A percentile compares a stretch with the other conserved stretches of the same genome.
Evolutionary conservation across 2,797 vertebrate genomes (phyloP).

Genomic region (Gadopsis marmoratus): DNA sequence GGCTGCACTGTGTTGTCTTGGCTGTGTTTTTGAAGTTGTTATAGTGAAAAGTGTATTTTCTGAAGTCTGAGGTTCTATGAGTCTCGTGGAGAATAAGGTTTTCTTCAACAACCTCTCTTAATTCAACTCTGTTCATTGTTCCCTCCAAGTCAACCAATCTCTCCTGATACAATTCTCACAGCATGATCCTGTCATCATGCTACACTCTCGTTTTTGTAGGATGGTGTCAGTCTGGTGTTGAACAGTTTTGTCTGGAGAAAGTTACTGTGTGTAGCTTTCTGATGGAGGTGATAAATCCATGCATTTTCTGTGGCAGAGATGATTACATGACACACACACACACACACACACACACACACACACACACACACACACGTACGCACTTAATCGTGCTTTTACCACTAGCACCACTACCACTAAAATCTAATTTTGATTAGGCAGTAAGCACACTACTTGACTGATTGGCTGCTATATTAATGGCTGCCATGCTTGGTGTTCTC

Average conservation of each 20-base stretch:
- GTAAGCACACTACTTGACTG: slow-evolving; percentile 32
- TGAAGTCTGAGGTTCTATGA: background rate
- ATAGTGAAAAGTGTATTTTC: background rate
- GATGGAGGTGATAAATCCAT: slow-evolving; percentile 16
- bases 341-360: background rate
- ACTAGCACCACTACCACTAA: background rate
- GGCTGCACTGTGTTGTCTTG: background rate
- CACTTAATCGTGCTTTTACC: slow-evolving; percentile 24
- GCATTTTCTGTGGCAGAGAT: slow-evolving; percentile 15
- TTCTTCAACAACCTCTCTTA: slow-evolving; percentile 8
- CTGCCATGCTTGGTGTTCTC: slow-evolving; percentile 25
- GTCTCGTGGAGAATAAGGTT: background rate
- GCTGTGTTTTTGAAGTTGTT: background rate
- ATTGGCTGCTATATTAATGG: slow-evolving; percentile 38
- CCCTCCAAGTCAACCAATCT: background rate
- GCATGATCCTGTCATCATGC: slow-evolving; percentile 8
- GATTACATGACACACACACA: background rate
- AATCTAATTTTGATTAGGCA: slow-evolving; percentile 27
- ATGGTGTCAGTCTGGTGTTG: background rate
- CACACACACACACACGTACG: background rate
- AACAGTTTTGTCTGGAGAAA: slow-evolving; percentile 1
- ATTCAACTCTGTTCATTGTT: slow-evolving; percentile 4
- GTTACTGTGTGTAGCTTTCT: background rate
- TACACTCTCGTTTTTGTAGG: background rate
- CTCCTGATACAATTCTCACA: background rate